phyloP scores from a whole-genome alignment of 2,797 vertebrate species.

The Sebastes itinus region DNA sequence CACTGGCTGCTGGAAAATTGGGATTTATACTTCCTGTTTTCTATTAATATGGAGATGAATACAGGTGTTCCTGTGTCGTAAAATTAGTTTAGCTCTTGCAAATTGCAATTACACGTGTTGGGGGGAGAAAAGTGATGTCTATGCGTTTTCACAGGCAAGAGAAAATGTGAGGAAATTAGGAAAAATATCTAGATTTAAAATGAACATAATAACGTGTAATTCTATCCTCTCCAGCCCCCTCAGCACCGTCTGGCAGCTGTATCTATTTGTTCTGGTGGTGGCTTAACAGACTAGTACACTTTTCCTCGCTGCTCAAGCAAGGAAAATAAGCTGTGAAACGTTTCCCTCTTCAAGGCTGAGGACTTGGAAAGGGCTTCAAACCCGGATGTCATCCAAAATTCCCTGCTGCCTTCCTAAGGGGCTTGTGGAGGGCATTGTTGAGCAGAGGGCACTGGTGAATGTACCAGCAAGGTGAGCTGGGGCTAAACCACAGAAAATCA shows the following conservation, averaged over 20 bases:
- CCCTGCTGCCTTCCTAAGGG: conserved; percentile 49
- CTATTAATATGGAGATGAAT: conserved; percentile 89
- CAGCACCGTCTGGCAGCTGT: conserved; percentile 65
- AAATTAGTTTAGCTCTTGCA: conserved; percentile 87
- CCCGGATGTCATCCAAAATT: conserved; percentile 77
- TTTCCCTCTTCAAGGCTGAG: conserved; percentile 72
- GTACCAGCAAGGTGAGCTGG: conserved; percentile 57
- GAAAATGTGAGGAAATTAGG: conserved; percentile 66
- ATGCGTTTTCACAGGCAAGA: conserved; percentile 59
- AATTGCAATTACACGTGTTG: conserved; percentile 84
- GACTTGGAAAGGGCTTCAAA: conserved; percentile 77
- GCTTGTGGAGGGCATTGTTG: conserved; percentile 59
- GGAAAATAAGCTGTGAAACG: conserved; percentile 75
- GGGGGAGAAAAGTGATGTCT: conserved; percentile 59
- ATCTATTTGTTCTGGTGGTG: conserved; percentile 73
- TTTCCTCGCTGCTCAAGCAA: conserved; percentile 58
- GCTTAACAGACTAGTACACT: conserved; percentile 61
- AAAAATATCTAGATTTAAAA: conserved; percentile 78
- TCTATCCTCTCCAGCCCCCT: conserved; percentile 59
- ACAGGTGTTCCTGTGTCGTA: conserved; percentile 84
- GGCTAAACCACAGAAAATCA: conserved; percentile 30
- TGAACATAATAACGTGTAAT: conserved; percentile 73
- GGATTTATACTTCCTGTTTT: conserved; percentile 88
- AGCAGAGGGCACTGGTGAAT: conserved; percentile 56
- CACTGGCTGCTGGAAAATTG: conserved; percentile 84